Evolutionary conservation across 2,797 vertebrate genomes (phyloP).

Genomic region (Diplodus puntazzo): DNA sequence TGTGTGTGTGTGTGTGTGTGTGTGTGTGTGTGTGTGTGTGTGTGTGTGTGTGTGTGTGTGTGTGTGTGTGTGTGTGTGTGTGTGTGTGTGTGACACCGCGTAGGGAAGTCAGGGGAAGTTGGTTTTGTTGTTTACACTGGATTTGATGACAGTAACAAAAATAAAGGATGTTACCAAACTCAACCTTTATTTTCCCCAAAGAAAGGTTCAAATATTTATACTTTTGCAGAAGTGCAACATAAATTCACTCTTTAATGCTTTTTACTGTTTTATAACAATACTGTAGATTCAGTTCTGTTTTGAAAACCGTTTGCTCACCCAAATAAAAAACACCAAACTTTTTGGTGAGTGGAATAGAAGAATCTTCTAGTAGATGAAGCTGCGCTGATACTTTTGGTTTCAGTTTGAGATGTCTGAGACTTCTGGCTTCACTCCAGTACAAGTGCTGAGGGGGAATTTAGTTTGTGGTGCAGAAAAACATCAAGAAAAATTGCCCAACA

Average conservation of each 20-base stretch:
- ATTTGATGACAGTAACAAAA: neutral
- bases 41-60: too few species aligned
- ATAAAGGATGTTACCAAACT: neutral
- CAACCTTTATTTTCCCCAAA: neutral
- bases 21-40: too few species aligned
- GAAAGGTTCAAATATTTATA: neutral
- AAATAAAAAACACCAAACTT: neutral
- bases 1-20: too few species aligned
- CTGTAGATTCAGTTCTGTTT: neutral
- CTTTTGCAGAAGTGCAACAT: neutral
- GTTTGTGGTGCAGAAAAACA: constrained; percentile 7
- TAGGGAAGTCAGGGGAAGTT: neutral
- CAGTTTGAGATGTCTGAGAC: constrained; percentile 11
- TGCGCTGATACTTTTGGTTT: constrained; percentile 17
- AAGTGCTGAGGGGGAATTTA: neutral
- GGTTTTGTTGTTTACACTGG: neutral
- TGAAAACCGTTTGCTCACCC: neutral
- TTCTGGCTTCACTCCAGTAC: neutral
- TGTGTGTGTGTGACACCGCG: too few species aligned
- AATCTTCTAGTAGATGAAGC: neutral
- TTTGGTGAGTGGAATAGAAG: neutral
- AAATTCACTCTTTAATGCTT: neutral
- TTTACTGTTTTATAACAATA: neutral
- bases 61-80: too few species aligned
- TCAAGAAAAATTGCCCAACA: neutral